phyloP scores from a whole-genome alignment of 2,113 vertebrate species.

The Vulpes vulpes region DNA sequence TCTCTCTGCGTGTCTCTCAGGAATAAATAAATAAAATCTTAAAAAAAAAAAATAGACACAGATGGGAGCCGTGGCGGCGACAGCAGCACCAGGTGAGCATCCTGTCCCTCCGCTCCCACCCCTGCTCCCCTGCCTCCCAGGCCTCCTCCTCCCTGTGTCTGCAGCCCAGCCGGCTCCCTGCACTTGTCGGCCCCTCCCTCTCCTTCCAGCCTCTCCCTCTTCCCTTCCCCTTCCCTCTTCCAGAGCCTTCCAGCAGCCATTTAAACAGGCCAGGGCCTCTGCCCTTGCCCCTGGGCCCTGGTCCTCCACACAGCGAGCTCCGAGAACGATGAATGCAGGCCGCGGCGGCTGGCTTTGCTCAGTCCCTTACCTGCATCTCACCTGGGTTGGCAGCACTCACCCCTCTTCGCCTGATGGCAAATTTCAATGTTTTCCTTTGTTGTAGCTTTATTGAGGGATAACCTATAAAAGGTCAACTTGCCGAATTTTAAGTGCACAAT shows the following conservation, averaged over 20 bases:
- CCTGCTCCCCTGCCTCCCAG: not conserved
- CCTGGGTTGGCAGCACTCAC: accelerated
- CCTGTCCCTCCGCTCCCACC: not conserved
- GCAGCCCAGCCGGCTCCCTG: not conserved
- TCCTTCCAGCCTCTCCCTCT: not conserved
- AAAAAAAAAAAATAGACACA: not conserved
- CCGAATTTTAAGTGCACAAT: not conserved
- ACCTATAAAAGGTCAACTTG: not conserved
- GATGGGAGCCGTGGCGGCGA: not conserved
- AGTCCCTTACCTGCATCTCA: not conserved
- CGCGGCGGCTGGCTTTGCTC: not conserved
- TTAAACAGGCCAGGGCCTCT: not conserved
- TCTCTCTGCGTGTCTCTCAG: no score
- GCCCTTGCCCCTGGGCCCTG: not conserved
- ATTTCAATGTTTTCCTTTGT: not conserved
- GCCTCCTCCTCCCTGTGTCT: not conserved
- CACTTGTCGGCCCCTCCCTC: not conserved
- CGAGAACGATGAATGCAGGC: accelerated
- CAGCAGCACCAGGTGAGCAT: not conserved
- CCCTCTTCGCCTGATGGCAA: not conserved
- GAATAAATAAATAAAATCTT: no score
- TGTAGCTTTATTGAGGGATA: not conserved
- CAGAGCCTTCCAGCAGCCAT: not conserved
- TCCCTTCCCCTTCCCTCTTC: not conserved
- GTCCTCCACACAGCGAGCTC: not conserved